These are phyloP conservation scores for Acleris literana DNA, from an alignment of 2,888 invertebrate species.

Conservation along the genomic window DNA sequence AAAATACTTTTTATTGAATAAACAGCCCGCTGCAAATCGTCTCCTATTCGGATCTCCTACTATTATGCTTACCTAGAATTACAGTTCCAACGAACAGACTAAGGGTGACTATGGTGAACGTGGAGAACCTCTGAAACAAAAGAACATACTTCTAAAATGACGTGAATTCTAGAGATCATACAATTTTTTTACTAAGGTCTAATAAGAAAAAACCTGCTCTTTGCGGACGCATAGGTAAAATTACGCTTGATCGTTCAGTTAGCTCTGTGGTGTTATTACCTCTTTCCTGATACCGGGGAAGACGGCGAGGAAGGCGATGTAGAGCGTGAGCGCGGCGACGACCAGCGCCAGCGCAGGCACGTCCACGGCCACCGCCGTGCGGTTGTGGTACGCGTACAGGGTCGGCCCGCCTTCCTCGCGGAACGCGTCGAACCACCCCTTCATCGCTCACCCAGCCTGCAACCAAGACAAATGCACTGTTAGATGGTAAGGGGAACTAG, in stretches of 20 bases:
- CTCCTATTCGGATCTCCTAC: no score
- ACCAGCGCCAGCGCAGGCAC: constrained; percentile 93
- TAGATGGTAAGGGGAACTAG: background rate
- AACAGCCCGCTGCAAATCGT: no score
- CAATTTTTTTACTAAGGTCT: no score
- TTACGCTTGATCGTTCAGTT: no score
- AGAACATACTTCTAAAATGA: constrained; percentile 31
- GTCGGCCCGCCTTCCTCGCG: constrained; percentile 98
- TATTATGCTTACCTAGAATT: constrained; percentile 93
- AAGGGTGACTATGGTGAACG: constrained; percentile 95
- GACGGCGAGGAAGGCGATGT: constrained; percentile 96
- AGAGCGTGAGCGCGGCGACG: constrained; percentile 94
- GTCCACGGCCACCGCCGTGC: constrained; percentile 97
- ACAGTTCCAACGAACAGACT: constrained; percentile 97
- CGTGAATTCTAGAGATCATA: background rate
- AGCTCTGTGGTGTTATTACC: constrained; percentile 79
- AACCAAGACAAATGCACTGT: constrained; percentile 43
- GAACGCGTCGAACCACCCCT: constrained; percentile 99
- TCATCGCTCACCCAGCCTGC: constrained; percentile 87
- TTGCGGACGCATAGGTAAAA: no score
- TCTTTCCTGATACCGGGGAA: constrained; percentile 98
- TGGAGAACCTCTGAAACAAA: constrained; percentile 92
- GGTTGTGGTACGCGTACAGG: constrained; percentile 96
- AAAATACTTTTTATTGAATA: no score
- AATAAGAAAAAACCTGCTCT: no score